Base-by-base conservation (phyloP, 1,140 invertebrate species). In the Panagrolaimus sp. region DNA sequence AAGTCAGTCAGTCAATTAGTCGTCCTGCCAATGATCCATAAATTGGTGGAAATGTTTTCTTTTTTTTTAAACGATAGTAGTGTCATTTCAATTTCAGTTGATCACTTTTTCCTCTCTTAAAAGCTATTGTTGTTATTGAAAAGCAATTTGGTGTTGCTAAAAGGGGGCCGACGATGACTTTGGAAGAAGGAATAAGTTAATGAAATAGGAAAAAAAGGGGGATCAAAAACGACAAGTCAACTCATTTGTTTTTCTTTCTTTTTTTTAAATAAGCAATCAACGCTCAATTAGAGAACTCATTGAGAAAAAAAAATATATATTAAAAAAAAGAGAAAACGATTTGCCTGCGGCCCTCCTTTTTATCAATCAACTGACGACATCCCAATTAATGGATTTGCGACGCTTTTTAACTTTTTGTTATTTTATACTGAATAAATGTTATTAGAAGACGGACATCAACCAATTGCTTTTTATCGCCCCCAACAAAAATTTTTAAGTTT, bases 361-460 rank as follows among this genome's bases (percentile, higher is more conserved):
- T 57, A 57, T 57, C 51, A 57, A 57, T 57, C 51, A 57, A 14
- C 5, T 57, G 51, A 27, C 51, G 51, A 27, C 51, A 57, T 53
- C 20, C 51, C 27, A 57, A 57, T 57, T 57, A 57, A 57, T 25
- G 51, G 51, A 57, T 57, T 27, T 57, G 7, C 51, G 20, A 27
- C 8, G 51, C 20, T 57, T 16, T 20, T 38, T 38, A 38, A 38
- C 31, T 38, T 38, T 38, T 38, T 38, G 31, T 38, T 38, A 38
- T 38, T 38, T 38, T 38, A 38, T 38, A 38, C 31, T 38, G 31
- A 38, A 38, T 38, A 38, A 38, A 38, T 38, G 31, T 38, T 38
- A 38, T 38, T 38, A 38, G 31, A 38, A 38, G 31, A 38, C 2
- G 31, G 7, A 38, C 31, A 38, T 4, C 31, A 38, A 38, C 31